Base-by-base conservation (phyloP, 2,113 vertebrate species). In the Tympanuchus pallidicinctus region DNA sequence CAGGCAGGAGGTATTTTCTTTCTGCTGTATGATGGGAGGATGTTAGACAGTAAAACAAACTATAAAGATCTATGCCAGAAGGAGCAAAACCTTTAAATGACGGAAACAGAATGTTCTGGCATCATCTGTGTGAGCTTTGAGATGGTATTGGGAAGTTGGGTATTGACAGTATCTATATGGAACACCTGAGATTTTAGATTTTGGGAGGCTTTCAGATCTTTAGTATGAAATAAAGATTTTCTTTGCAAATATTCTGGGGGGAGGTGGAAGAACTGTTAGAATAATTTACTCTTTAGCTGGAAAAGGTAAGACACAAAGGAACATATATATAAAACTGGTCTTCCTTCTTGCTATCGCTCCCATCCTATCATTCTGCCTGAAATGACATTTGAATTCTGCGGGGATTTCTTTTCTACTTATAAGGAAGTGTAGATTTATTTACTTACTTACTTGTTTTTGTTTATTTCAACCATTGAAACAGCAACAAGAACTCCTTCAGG, bases 41-140 rank as follows among this genome's bases (percentile, higher is more conserved):
- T 38, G 45, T 13, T 80, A 86, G 64, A 64, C 48, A 90, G 60
- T 91, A 94, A 95, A 95, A 95, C 13, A 90, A 65, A 69, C 76
- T 74, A 56, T 63, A 34, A 78, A 80, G 65, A 93, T 71, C 57
- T 77, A 38, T 82, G 71, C 32, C 75, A 94, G 91, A 77, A 87
- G 27, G n/a, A 82, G 38, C 5, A 36, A 77, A 93, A 90, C 82
- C 57, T 91, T 82, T 14, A 75, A 72, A 84, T 12, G 13, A 72
- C 24, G 34, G 69, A 90, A 90, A 73, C 60, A 82, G 70, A 86
- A 64, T 48, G 36, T 50, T 70, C 54, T 82, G 40, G 16, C 30
- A 71, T 47, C 40, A 34, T 47, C 80, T 94, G 38, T 27, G 25
- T 73, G 70, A 89, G 61, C 42, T 48, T 85, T 86, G 88, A 93